Evolutionary conservation across 2,888 invertebrate species (phyloP).

Genomic region (Lepidocyrtoides sp.): DNA sequence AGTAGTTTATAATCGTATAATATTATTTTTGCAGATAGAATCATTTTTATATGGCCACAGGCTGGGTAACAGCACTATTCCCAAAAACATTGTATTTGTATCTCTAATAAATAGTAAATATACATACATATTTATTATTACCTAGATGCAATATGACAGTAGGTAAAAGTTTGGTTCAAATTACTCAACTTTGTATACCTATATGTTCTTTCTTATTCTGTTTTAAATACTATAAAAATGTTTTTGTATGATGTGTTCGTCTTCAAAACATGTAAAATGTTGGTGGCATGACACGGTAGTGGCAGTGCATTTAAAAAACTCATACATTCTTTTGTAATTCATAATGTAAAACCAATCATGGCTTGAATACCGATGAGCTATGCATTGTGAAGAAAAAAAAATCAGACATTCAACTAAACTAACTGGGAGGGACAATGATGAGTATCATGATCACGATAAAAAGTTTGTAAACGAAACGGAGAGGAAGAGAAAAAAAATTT

Average conservation of each 20-base stretch:
- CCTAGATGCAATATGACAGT: no score
- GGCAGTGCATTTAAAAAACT: conserved; percentile 23
- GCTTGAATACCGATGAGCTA: conserved; percentile 56
- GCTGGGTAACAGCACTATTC: not conserved
- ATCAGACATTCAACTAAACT: not conserved
- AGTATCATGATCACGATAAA: no score
- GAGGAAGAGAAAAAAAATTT: not conserved
- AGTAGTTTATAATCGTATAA: no score
- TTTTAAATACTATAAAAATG: not conserved
- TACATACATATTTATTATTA: no score
- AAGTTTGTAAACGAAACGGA: not conserved
- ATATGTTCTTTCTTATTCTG: not conserved
- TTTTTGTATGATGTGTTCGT: not conserved
- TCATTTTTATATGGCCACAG: not conserved
- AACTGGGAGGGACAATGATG: conserved; percentile 37
- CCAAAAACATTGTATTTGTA: not conserved
- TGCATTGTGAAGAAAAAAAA: not conserved
- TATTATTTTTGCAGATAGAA: no score
- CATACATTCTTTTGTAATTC: conserved; percentile 43
- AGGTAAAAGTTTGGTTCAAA: not conserved
- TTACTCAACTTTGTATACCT: not conserved
- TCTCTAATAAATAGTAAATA: no score
- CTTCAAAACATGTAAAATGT: conserved; percentile 18
- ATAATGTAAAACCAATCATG: conserved; percentile 60
- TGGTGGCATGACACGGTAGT: conserved; percentile 7